These are phyloP conservation scores for Trypoxylus dichotomus DNA, from an alignment of 1,140 invertebrate genomes.

Conservation along the genomic window DNA sequence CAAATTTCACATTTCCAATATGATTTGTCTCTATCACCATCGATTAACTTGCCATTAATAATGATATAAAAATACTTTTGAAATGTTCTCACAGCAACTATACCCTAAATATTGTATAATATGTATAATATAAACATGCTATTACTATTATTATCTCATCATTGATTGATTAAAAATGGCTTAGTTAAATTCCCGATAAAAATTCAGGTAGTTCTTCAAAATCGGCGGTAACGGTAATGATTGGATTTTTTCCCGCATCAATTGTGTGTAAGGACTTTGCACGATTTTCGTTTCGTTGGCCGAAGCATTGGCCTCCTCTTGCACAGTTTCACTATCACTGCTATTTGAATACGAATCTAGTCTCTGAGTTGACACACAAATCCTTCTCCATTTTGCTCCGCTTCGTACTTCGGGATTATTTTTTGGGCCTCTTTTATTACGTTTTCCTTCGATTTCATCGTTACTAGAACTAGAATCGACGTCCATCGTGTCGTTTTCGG, in stretches of 20 bases:
- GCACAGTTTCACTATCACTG: slow-evolving; percentile 17
- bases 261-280: slow-evolving; percentile 47
- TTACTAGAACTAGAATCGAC: slow-evolving; percentile 43
- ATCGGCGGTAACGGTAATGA: slow-evolving; percentile 59
- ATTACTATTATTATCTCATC: neutral
- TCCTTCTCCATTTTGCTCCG: slow-evolving; percentile 34
- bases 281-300: slow-evolving; percentile 17
- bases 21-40: slow-evolving; percentile 8
- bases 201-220: slow-evolving; percentile 62
- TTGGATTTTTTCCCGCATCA: slow-evolving; percentile 59
- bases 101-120: neutral
- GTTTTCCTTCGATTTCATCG: slow-evolving; percentile 38
- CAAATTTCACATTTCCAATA: neutral
- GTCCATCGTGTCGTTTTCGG: slow-evolving; percentile 35
- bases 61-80: slow-evolving; percentile 25
- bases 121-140: neutral
- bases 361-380: slow-evolving; percentile 1
- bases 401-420: slow-evolving; percentile 25
- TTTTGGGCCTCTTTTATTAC: slow-evolving; percentile 36
- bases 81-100: slow-evolving; percentile 14
- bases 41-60: slow-evolving; percentile 5
- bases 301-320: slow-evolving; percentile 11
- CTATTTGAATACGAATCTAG: slow-evolving; percentile 11
- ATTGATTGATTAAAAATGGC: neutral
- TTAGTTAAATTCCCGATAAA: slow-evolving; percentile 53